Percentiles rank a stretch among this genome's conserved stretches.
Evolutionary conservation across 2,113 vertebrate genomes (phyloP).

Genomic region (Montifringilla adamsi): DNA sequence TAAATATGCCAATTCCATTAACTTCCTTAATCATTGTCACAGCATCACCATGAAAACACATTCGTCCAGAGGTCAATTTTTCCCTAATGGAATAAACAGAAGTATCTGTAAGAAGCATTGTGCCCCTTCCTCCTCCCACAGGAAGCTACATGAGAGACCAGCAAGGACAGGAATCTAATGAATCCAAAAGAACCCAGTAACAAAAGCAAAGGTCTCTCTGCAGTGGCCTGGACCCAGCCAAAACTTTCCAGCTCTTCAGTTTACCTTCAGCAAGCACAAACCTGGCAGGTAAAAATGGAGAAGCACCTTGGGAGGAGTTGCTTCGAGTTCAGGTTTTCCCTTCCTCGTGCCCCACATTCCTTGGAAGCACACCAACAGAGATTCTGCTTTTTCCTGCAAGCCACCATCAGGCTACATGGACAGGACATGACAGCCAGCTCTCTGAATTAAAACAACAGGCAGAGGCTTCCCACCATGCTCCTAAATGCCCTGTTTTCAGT

Average conservation of each 20-base stretch:
- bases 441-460: not conserved
- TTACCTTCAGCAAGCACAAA: not conserved
- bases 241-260: not conserved
- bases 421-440: not conserved
- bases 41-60: conserved; percentile 6
- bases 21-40: not conserved
- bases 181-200: not conserved
- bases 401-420: not conserved
- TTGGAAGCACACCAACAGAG: not conserved
- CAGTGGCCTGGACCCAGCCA: not conserved
- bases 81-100: conserved; percentile 28
- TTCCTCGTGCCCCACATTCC: not conserved
- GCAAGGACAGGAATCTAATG: not conserved
- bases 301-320: not conserved
- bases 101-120: not conserved
- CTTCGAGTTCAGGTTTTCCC: not conserved
- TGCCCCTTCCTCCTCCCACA: not conserved
- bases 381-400: not conserved
- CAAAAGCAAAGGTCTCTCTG: not conserved
- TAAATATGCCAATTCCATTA: not conserved
- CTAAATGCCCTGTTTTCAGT: not conserved
- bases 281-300: not conserved
- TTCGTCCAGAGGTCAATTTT: not conserved
- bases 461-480: not conserved
- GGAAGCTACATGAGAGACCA: not conserved